Evolutionary conservation across 2,113 vertebrate species (phyloP).

Genomic region (Urocolius indicus): DNA sequence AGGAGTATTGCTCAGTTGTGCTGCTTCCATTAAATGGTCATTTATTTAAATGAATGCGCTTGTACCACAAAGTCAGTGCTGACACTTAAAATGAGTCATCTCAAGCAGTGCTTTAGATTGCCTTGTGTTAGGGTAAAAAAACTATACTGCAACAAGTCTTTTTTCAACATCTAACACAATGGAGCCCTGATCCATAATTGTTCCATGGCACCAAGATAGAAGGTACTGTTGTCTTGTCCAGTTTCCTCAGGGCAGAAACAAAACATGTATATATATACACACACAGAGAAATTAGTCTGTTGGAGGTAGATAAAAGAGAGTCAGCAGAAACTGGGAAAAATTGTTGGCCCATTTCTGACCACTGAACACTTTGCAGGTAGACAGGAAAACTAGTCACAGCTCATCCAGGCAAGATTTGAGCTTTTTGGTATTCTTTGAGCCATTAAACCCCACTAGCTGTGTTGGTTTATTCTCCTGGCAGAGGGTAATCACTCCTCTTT

Average conservation of each 20-base stretch:
- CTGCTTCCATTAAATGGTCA: neutral
- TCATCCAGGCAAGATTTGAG: neutral
- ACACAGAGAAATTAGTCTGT: neutral
- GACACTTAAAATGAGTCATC: neutral
- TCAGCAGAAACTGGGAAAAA: neutral
- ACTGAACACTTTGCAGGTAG: neutral
- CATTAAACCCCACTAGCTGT: neutral
- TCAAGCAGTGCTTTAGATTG: neutral
- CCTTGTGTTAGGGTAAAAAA: neutral
- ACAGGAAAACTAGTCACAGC: neutral
- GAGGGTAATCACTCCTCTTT: neutral
- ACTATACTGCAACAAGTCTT: neutral
- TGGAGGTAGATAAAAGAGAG: neutral
- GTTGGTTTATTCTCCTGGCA: neutral
- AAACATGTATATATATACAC: neutral
- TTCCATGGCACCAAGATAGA: fast-evolving
- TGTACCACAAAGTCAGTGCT: neutral
- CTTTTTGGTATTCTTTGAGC: neutral
- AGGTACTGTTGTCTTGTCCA: neutral
- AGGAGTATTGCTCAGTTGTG: neutral
- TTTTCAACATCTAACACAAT: neutral
- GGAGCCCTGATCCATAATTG: neutral
- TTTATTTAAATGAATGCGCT: neutral
- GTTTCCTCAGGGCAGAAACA: neutral
- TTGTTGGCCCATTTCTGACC: neutral